These are phyloP conservation scores for Melospiza georgiana DNA, from an alignment of 2,113 vertebrate species.

Conservation along the genomic window DNA sequence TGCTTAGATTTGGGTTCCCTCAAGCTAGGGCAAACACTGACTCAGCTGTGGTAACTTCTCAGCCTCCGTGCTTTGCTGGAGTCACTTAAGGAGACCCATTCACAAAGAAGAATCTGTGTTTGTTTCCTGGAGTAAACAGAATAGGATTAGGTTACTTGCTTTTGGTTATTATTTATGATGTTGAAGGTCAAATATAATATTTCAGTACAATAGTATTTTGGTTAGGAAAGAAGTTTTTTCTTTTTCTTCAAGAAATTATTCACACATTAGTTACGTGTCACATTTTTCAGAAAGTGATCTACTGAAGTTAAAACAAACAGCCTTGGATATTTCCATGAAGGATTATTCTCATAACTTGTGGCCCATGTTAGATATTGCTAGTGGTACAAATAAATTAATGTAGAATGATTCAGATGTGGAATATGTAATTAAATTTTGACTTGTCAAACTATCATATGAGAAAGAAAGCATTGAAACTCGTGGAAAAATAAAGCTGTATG, in stretches of 20 bases:
- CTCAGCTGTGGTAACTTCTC: not conserved
- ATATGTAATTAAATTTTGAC: slow-evolving; percentile 5
- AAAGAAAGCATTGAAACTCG: not conserved
- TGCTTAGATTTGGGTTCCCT: not conserved
- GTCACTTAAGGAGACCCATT: not conserved
- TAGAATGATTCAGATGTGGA: not conserved
- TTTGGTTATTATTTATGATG: not conserved
- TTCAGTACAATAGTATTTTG: not conserved
- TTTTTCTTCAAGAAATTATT: not conserved
- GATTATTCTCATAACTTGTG: slow-evolving; percentile 17
- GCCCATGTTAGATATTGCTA: not conserved
- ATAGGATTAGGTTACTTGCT: slow-evolving; percentile 7
- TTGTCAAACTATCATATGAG: not conserved
- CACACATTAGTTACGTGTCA: not conserved
- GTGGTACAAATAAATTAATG: slow-evolving; percentile 1
- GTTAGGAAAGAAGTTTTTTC: not conserved
- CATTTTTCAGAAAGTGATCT: not conserved
- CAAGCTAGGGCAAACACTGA: not conserved
- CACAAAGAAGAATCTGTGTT: not conserved
- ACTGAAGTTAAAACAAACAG: slow-evolving; percentile 13
- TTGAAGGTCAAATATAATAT: not conserved
- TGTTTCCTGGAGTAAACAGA: slow-evolving; percentile 6
- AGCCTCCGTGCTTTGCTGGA: not conserved
- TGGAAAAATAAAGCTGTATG: not conserved
- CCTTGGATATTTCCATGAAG: not conserved